Base-by-base conservation (phyloP, 2,113 vertebrate species). In the Otocyon megalotis region DNA sequence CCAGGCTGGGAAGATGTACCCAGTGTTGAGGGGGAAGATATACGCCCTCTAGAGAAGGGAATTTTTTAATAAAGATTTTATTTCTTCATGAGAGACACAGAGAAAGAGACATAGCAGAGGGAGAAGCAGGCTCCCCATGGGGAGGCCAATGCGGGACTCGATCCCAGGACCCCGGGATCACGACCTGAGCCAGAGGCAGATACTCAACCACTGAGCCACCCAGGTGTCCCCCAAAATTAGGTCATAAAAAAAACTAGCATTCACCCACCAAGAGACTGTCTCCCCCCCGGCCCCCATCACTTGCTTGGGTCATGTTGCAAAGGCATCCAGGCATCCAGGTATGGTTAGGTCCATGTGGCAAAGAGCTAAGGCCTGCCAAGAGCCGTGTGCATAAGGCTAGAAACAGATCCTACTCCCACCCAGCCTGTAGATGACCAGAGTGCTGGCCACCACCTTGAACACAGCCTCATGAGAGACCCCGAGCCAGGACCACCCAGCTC, bases 11-110 rank as follows among this genome's bases (percentile, higher is more conserved):
- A 26, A 89, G 32, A 82, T 43, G 26, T 16, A 54, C 4, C 19
- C 2, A 3, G 32, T 32, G 50, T 13, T 0, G 0, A 28, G 22
- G 37, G 10, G 7, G 32, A 54, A 24, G 24, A 53, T 0, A 0
- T n/a, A 32, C 12, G 48, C 30, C 0, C 22, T 22, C 71, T 10
- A 14, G 30, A 88, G 82, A n/a, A 93, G 71, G 20, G n/a, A 62
- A 19, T 26, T 22, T 5, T 43, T 43, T 43, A 7, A 7, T 43
- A 7, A 43, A 43, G 43, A 43, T 43, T 8, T 43, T 43, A 43
- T 43, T 43, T 43, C 6, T 43, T 43, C 43, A 43, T 43, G 43
- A 43, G 43, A 43, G 43, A 43, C 6, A 7, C 5, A 43, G 43
- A 43, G 43, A 43, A 43, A 7, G 43, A 43, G 43, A 8, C 43